phyloP scores from a whole-genome alignment of 2,888 invertebrate genomes.

The Mesorhabditis sp. region DNA sequence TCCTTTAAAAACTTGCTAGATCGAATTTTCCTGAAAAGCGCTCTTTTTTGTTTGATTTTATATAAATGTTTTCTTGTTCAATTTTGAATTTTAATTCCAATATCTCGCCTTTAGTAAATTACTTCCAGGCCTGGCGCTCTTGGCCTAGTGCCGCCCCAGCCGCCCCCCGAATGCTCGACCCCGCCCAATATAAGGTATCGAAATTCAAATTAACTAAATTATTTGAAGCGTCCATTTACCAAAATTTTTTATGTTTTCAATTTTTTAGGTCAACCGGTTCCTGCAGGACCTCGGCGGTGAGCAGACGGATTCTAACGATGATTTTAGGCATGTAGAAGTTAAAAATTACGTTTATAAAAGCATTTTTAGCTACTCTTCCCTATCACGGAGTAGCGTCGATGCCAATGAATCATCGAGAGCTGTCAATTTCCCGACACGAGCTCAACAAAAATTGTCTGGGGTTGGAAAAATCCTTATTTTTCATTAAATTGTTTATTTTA shows the following conservation, averaged over 20 bases:
- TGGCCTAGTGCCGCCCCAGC: too few species aligned
- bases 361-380: constrained; percentile 4
- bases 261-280: constrained; percentile 3
- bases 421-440: not conserved
- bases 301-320: constrained; percentile 1
- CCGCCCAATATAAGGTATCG: not conserved
- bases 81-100: too few species aligned
- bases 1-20: too few species aligned
- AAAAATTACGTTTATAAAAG: not conserved
- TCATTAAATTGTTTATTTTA: constrained; percentile 14
- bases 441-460: not conserved
- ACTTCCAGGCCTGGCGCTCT: too few species aligned
- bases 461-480: not conserved
- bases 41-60: too few species aligned
- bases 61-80: too few species aligned
- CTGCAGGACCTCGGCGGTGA: not conserved
- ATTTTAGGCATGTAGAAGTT: not conserved
- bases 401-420: not conserved
- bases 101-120: too few species aligned
- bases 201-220: not conserved
- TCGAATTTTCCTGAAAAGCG: too few species aligned
- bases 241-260: not conserved
- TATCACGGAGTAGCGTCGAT: constrained; percentile 6
- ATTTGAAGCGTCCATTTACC: not conserved
- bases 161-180: not conserved